Percentiles rank a stretch among this genome's conserved stretches.
phyloP scores from a whole-genome alignment of 2,888 invertebrate genomes.

The Siphlonurus alternatus region DNA sequence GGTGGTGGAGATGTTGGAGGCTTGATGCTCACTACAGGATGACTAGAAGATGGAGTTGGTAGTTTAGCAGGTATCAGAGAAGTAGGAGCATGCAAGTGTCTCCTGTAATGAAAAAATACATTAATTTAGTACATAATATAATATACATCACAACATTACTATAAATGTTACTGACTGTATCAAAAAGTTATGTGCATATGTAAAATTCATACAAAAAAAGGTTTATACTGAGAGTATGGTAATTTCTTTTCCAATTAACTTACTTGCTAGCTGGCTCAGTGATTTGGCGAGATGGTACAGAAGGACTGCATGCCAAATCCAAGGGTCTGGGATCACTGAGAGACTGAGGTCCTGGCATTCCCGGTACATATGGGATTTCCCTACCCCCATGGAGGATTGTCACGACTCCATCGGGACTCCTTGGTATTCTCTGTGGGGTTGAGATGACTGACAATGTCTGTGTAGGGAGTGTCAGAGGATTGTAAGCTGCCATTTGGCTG shows the following conservation, averaged over 20 bases:
- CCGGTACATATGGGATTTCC: conserved; percentile 70
- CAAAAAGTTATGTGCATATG: too few relatives aligned
- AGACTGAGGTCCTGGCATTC: conserved; percentile 68
- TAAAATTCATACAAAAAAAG: too few relatives aligned
- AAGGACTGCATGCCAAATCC: not conserved
- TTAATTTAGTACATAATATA: too few relatives aligned
- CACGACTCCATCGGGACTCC: conserved; percentile 29
- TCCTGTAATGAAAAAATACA: not conserved
- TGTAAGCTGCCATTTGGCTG: conserved; percentile 45
- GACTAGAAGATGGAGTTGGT: not conserved
- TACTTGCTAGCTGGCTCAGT: not conserved
- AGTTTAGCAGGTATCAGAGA: too few relatives aligned
- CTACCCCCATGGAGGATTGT: conserved; percentile 51
- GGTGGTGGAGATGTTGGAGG: conserved; percentile 10
- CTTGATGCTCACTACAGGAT: conserved; percentile 1
- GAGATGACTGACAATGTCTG: not conserved
- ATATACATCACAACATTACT: too few relatives aligned
- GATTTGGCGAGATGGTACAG: not conserved
- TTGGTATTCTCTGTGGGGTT: conserved; percentile 9
- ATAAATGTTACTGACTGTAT: too few relatives aligned
- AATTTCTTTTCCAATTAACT: too few relatives aligned
- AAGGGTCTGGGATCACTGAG: conserved; percentile 20
- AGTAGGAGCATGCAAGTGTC: not conserved
- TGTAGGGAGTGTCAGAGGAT: conserved; percentile 41
- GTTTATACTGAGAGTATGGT: too few relatives aligned